These are phyloP conservation scores for Octopus sinensis DNA, from an alignment of 1,140 invertebrate genomes.

Conservation along the genomic window DNA sequence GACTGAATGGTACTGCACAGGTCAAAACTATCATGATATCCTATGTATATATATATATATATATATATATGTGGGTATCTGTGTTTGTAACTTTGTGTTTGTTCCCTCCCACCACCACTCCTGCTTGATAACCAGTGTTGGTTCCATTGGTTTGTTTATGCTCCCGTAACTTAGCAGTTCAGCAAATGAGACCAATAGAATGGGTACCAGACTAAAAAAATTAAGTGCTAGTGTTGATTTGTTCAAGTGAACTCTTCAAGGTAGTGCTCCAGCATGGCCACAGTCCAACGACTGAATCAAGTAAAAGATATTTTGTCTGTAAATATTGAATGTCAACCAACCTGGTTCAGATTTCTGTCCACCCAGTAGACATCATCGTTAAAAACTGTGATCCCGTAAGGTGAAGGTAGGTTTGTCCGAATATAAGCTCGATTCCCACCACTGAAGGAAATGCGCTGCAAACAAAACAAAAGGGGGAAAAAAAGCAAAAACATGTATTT, in stretches of 20 bases:
- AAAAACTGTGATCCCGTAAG: conserved; percentile 87
- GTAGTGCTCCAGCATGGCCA: background rate
- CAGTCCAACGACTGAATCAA: background rate
- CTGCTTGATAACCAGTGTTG: background rate
- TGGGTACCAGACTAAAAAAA: too few species aligned
- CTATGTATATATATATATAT: too few species aligned
- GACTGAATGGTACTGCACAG: too few species aligned
- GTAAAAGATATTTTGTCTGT: background rate
- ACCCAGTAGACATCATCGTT: conserved; percentile 86
- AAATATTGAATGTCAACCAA: background rate
- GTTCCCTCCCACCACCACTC: too few species aligned
- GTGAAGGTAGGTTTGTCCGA: conserved; percentile 84
- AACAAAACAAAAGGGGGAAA: conserved; percentile 26
- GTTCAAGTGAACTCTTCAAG: background rate
- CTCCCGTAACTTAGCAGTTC: too few species aligned
- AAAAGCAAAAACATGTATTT: background rate
- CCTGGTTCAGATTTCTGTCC: conserved; percentile 75
- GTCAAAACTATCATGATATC: too few species aligned
- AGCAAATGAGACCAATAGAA: too few species aligned
- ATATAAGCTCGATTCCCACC: conserved; percentile 67
- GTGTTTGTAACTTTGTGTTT: too few species aligned
- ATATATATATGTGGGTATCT: too few species aligned
- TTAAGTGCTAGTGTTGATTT: background rate
- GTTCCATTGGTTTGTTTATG: background rate
- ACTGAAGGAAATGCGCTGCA: conserved; percentile 56